Conservation (phyloP, 2,797 vertebrate species). For the Sebastes kiyomatsui region DNA sequence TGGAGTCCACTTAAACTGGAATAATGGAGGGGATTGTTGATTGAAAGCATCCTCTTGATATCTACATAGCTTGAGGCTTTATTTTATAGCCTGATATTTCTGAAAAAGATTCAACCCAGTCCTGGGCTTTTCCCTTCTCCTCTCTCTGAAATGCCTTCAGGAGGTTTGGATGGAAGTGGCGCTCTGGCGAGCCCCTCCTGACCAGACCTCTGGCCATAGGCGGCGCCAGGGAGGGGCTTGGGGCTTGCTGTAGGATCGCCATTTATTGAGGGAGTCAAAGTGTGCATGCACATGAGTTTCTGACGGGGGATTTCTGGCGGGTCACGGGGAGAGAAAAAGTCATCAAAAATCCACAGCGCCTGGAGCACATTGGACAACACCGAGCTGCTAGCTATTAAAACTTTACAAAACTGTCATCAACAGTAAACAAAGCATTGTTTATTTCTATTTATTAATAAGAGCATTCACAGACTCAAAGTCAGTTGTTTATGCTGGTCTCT, state of each 20-base stretch:
- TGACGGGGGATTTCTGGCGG: not conserved
- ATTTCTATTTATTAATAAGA: not conserved
- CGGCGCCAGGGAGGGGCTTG: no score
- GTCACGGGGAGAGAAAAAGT: not conserved
- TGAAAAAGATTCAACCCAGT: not conserved
- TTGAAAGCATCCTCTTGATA: not conserved
- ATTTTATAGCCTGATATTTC: not conserved
- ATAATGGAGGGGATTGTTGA: not conserved
- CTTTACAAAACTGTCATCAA: no score
- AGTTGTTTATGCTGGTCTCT: no score
- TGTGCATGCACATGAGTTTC: not conserved
- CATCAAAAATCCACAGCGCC: not conserved
- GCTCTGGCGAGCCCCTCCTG: not conserved
- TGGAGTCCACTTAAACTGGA: not conserved
- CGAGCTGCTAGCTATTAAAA: no score
- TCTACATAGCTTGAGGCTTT: not conserved
- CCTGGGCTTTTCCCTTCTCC: not conserved
- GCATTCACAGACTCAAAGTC: not conserved
- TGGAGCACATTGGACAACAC: not conserved
- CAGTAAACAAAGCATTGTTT: not conserved
- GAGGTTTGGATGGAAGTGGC: not conserved
- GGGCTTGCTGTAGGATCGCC: no score
- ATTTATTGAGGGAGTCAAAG: not conserved
- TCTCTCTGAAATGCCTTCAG: not conserved
- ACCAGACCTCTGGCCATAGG: not conserved